phyloP scores from a whole-genome alignment of 2,113 vertebrate genomes.

The Crocuta crocuta region DNA sequence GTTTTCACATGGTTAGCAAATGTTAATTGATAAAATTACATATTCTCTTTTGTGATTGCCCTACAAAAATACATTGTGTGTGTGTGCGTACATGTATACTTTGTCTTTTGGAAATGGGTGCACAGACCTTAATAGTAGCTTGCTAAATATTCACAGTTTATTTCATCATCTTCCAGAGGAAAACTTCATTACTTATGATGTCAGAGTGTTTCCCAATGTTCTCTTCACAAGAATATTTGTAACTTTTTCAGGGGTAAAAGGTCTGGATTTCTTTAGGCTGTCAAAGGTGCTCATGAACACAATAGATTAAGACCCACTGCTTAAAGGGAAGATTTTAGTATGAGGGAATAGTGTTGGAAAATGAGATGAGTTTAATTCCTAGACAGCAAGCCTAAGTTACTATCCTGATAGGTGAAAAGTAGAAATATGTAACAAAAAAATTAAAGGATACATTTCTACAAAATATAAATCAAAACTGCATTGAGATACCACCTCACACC shows the following conservation, averaged over 20 bases:
- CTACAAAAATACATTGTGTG: neutral
- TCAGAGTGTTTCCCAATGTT: neutral
- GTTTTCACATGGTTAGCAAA: neutral
- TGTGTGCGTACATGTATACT: neutral
- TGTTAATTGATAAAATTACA: neutral
- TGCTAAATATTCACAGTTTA: neutral
- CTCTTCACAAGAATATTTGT: neutral
- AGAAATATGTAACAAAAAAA: neutral
- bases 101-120: neutral
- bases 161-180: slow-evolving; percentile 23
- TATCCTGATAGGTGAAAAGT: neutral
- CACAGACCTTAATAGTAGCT: neutral
- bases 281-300: neutral
- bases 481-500: no score
- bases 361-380: neutral
- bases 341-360: neutral
- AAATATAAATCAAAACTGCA: no score
- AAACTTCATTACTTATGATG: neutral
- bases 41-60: neutral
- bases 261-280: neutral
- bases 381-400: neutral
- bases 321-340: neutral
- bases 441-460: neutral
- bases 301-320: neutral
- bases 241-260: neutral